Evolutionary conservation across 2,888 invertebrate species (phyloP).

Genomic region (Andrena bicolor): DNA sequence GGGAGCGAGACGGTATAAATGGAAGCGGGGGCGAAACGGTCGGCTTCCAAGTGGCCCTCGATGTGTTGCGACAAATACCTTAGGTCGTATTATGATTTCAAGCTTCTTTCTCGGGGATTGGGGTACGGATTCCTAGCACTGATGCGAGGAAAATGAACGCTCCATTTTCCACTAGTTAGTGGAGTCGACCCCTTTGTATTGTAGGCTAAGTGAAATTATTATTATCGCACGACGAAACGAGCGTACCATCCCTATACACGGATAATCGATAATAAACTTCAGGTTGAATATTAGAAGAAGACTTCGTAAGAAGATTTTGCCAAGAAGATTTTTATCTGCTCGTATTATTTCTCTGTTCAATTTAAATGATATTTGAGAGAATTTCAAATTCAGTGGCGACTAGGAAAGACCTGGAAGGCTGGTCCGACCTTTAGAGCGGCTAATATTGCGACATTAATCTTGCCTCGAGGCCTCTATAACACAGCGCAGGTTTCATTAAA

Average conservation of each 20-base stretch:
- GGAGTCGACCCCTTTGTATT: too few relatives aligned
- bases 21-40: not conserved
- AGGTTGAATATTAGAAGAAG: not conserved
- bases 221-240: too few relatives aligned
- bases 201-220: too few relatives aligned
- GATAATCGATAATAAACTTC: too few relatives aligned
- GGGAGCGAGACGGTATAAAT: conserved; percentile 31
- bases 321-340: not conserved
- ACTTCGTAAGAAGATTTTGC: not conserved
- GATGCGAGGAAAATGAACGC: not conserved
- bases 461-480: conserved; percentile 37
- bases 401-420: conserved; percentile 33
- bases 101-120: not conserved
- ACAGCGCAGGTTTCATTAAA: conserved; percentile 57
- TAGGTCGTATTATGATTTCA: conserved; percentile 20
- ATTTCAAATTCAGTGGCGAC: conserved; percentile 32
- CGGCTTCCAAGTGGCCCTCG: conserved; percentile 4
- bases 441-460: conserved; percentile 66
- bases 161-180: too few relatives aligned
- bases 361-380: conserved; percentile 14
- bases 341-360: not conserved
- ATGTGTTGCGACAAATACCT: conserved; percentile 47
- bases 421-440: conserved; percentile 41
- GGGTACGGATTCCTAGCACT: too few relatives aligned
- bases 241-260: too few relatives aligned